Percentiles rank a stretch among this genome's conserved stretches.
phyloP scores from a whole-genome alignment of 2,888 invertebrate species.

The Nephrotoma appendiculata region DNA sequence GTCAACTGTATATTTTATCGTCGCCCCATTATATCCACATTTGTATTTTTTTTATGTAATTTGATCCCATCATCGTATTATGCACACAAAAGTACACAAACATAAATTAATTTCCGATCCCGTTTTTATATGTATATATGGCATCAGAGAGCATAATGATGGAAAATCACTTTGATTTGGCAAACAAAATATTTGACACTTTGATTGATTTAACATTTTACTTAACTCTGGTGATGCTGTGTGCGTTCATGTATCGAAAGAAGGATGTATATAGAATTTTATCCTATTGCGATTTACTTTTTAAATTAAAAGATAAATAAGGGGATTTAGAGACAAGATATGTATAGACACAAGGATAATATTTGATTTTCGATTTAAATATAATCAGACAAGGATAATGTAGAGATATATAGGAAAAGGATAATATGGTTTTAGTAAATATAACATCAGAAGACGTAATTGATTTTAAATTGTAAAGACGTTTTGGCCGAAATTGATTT shows the following conservation, averaged over 20 bases:
- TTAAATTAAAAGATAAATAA: neutral
- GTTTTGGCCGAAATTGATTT: neutral
- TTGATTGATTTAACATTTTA: neutral
- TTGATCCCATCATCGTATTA: neutral
- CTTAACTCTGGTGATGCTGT: neutral
- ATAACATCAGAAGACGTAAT: neutral
- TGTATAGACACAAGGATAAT: neutral
- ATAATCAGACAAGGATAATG: neutral
- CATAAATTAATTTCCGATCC: neutral
- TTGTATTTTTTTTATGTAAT: neutral
- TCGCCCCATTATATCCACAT: neutral
- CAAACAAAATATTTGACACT: neutral
- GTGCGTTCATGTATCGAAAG: neutral
- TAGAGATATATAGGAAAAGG: neutral
- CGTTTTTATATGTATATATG: neutral
- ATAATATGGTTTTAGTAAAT: neutral
- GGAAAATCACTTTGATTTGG: neutral
- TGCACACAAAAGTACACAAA: neutral
- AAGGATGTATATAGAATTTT: neutral
- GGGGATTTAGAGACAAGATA: neutral
- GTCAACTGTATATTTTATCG: neutral
- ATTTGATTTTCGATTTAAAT: neutral
- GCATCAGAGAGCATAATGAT: neutral
- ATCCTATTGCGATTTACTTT: neutral
- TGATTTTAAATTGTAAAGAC: neutral